A percentile compares a stretch with the other conserved stretches of the same genome.
These are phyloP conservation scores for Ceraclea dissimilis DNA, from an alignment of 2,888 invertebrate genomes.

Conservation along the genomic window DNA sequence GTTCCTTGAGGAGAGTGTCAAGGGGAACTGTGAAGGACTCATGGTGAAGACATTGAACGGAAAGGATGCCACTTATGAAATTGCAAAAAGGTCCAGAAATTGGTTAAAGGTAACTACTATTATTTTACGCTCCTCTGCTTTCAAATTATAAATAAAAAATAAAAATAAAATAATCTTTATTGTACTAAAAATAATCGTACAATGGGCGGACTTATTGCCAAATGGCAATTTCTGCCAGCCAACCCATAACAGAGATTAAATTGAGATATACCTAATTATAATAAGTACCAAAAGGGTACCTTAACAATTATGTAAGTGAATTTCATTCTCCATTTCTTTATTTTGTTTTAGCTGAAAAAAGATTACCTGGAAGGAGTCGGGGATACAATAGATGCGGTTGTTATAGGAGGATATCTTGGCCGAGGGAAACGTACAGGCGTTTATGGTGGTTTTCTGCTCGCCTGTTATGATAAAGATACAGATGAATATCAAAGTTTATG, in stretches of 20 bases:
- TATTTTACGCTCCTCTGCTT: neutral
- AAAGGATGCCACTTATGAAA: slow-evolving; percentile 87
- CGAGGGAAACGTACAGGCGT: slow-evolving; percentile 88
- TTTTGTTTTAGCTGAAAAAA: slow-evolving; percentile 64
- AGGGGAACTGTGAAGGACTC: slow-evolving; percentile 93
- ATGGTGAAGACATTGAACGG: slow-evolving; percentile 94
- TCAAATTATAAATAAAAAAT: neutral
- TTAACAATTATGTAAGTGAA: too few species aligned
- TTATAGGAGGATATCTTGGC: slow-evolving; percentile 90
- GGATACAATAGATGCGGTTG: slow-evolving; percentile 92
- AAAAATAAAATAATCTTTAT: too few species aligned
- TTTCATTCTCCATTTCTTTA: neutral
- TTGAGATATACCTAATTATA: too few species aligned
- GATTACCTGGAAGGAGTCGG: slow-evolving; percentile 96
- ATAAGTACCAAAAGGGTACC: too few species aligned
- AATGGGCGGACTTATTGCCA: too few species aligned
- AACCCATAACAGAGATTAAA: too few species aligned
- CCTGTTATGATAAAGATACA: slow-evolving; percentile 80
- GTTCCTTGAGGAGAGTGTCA: slow-evolving; percentile 87
- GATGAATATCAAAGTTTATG: slow-evolving; percentile 78
- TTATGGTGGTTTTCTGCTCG: slow-evolving; percentile 93
- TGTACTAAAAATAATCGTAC: too few species aligned
- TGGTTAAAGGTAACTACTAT: slow-evolving; percentile 76
- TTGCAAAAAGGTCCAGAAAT: slow-evolving; percentile 87
- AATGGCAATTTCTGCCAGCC: too few species aligned